Conservation (phyloP, 1,140 invertebrate genomes). For the Odontomachus brunneus region DNA sequence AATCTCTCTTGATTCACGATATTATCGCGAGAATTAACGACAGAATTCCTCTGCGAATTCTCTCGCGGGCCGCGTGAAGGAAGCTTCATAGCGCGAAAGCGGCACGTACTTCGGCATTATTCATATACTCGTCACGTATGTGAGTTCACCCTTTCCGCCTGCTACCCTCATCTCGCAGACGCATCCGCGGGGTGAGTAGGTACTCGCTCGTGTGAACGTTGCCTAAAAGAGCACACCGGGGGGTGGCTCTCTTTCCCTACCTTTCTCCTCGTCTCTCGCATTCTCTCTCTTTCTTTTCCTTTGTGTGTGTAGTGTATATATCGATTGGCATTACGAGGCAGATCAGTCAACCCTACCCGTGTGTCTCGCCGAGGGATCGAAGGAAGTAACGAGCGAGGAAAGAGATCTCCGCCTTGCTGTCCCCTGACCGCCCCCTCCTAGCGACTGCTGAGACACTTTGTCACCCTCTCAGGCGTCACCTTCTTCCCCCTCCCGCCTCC, state of each 20-base stretch:
- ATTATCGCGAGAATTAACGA: background rate
- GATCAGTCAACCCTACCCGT: slow-evolving; percentile 67
- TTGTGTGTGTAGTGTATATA: slow-evolving; percentile 47
- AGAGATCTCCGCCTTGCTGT: slow-evolving; percentile 55
- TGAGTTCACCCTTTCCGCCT: slow-evolving; percentile 47
- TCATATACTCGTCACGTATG: slow-evolving; percentile 71
- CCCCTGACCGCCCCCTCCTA: slow-evolving; percentile 36
- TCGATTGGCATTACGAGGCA: slow-evolving; percentile 74
- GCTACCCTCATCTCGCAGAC: background rate
- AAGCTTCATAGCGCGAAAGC: slow-evolving; percentile 28
- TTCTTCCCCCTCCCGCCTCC: background rate
- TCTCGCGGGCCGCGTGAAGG: background rate
- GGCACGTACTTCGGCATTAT: slow-evolving; percentile 66
- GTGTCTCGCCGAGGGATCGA: slow-evolving; percentile 49
- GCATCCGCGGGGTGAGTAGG: slow-evolving; percentile 18
- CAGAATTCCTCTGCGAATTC: background rate
- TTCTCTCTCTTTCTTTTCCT: slow-evolving; percentile 11
- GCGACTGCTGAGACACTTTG: slow-evolving; percentile 69
- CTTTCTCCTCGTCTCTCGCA: background rate
- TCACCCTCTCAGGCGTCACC: slow-evolving; percentile 65
- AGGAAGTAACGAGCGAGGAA: slow-evolving; percentile 63
- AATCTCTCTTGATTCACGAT: background rate
- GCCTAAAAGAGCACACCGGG: slow-evolving; percentile 59
- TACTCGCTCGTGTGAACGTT: slow-evolving; percentile 60
- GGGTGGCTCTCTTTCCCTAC: slow-evolving; percentile 19